Percentiles rank a stretch among this genome's conserved stretches.
Evolutionary conservation across 2,113 vertebrate genomes (phyloP).

Genomic region (Malurus cyaneus): DNA sequence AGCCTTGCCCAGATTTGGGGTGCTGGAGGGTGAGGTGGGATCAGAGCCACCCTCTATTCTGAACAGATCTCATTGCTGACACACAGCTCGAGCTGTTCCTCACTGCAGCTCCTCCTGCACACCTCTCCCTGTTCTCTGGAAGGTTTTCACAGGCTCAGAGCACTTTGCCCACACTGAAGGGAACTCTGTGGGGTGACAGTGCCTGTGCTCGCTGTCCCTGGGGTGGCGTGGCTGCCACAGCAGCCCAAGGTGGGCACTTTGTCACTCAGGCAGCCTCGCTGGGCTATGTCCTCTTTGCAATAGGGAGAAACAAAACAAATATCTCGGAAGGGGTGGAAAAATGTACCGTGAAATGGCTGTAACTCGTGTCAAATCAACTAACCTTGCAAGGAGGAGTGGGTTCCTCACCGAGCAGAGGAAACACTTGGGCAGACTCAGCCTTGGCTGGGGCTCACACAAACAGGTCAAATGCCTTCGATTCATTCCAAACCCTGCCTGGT

Average conservation of each 20-base stretch:
- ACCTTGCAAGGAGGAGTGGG: background rate
- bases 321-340: background rate
- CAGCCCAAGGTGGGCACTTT: background rate
- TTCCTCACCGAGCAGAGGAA: background rate
- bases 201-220: accelerated
- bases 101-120: too few species aligned
- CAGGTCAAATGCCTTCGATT: background rate
- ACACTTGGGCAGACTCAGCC: background rate
- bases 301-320: background rate
- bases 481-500: background rate
- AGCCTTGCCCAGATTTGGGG: background rate
- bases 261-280: background rate
- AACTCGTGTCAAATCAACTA: background rate
- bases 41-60: accelerated
- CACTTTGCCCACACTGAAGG: too few species aligned
- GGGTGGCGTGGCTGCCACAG: background rate
- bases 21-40: background rate
- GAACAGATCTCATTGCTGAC: accelerated
- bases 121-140: background rate
- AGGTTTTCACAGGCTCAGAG: background rate
- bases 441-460: background rate
- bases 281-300: background rate
- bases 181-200: background rate
- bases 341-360: background rate
- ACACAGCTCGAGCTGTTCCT: accelerated